Conservation (phyloP, 2,113 vertebrate genomes). For the Phoenicopterus ruber region DNA sequence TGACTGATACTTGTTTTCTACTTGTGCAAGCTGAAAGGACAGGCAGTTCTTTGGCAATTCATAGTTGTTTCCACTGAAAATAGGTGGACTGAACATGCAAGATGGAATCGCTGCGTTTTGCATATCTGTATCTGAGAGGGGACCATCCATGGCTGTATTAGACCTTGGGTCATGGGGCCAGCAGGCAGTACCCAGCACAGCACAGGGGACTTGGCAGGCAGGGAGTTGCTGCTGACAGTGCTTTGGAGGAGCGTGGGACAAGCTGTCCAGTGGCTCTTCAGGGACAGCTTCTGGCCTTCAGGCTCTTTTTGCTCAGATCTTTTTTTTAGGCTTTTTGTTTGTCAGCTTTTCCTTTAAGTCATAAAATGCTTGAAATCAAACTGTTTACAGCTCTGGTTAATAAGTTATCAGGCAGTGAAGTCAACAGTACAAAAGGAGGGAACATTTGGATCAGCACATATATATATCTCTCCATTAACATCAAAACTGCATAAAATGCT, state of each 20-base stretch:
- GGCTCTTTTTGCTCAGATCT: not conserved
- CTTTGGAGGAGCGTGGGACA: not conserved
- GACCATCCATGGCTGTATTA: not conserved
- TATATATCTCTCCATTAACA: not conserved
- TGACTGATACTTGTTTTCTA: not conserved
- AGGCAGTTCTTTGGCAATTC: not conserved
- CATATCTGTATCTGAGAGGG: not conserved
- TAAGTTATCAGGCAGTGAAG: not conserved
- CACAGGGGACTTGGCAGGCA: not conserved
- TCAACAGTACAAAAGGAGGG: not conserved
- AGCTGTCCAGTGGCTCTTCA: not conserved
- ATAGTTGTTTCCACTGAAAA: not conserved
- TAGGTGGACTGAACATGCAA: not conserved
- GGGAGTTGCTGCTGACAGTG: not conserved
- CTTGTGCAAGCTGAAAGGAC: not conserved
- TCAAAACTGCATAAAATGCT: not conserved
- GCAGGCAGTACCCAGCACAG: not conserved
- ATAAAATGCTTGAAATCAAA: not conserved
- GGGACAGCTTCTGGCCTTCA: not conserved
- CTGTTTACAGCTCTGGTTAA: not conserved
- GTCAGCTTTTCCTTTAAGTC: not conserved
- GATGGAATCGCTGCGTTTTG: not conserved
- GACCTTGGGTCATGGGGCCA: not conserved
- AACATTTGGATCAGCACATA: not conserved
- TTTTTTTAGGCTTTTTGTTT: not conserved